Evolutionary conservation across 1,140 invertebrate genomes (phyloP).

Genomic region (Choristoneura fumiferana): DNA sequence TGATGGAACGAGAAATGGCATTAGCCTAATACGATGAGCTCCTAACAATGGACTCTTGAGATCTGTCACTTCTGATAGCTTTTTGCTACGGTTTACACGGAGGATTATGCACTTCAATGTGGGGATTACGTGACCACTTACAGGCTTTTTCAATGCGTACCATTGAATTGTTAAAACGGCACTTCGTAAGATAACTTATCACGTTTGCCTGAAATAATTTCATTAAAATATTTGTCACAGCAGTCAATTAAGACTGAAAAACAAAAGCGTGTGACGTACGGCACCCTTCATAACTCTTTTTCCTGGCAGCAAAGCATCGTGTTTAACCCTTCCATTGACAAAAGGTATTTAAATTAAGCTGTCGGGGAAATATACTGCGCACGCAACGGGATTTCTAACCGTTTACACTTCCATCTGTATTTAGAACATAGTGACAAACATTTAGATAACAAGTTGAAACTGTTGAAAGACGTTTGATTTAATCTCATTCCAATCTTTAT

Average conservation of each 20-base stretch:
- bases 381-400: slow-evolving; percentile 5
- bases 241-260: slow-evolving; percentile 63
- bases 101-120: slow-evolving; percentile 55
- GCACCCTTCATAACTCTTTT: slow-evolving; percentile 72
- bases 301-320: slow-evolving; percentile 59
- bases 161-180: slow-evolving; percentile 10
- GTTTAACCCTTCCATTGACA: slow-evolving; percentile 77
- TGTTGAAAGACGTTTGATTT: slow-evolving; percentile 13
- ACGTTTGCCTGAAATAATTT: slow-evolving; percentile 33
- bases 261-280: slow-evolving; percentile 36
- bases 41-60: slow-evolving; percentile 49
- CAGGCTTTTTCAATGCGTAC: slow-evolving; percentile 19
- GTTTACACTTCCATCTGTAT: slow-evolving; percentile 2
- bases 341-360: slow-evolving; percentile 78
- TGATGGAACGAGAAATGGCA: slow-evolving; percentile 32
- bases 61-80: slow-evolving; percentile 66
- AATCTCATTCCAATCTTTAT: slow-evolving; percentile 10
- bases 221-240: slow-evolving; percentile 73
- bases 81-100: slow-evolving; percentile 46
- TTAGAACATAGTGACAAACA: slow-evolving; percentile 5
- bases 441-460: slow-evolving; percentile 15
- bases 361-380: slow-evolving; percentile 68
- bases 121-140: slow-evolving; percentile 33
- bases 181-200: background rate
- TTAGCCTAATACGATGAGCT: slow-evolving; percentile 38